A percentile compares a stretch with the other conserved stretches of the same genome.
These are phyloP conservation scores for Nyctalus aviator DNA, from an alignment of 2,797 vertebrate species.

Conservation along the genomic window DNA sequence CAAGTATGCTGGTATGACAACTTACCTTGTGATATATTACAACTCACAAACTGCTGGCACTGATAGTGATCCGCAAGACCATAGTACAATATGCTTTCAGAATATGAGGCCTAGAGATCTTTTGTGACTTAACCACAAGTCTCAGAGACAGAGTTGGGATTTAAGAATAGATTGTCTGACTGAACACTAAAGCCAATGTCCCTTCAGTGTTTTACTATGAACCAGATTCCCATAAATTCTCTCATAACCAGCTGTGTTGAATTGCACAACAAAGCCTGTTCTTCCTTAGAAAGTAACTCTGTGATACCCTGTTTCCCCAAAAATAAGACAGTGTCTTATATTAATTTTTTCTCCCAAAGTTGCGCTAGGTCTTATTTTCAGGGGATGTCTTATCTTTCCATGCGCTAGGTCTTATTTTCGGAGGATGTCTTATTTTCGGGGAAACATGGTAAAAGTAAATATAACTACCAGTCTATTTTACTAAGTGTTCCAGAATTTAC, in stretches of 20 bases:
- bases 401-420: too few species aligned
- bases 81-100: slow-evolving; percentile 13
- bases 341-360: too few species aligned
- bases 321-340: too few species aligned
- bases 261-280: neutral
- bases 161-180: neutral
- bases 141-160: neutral
- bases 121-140: neutral
- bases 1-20: neutral
- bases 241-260: neutral
- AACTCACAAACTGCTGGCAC: neutral
- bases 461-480: neutral
- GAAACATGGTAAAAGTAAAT: neutral
- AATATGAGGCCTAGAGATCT: neutral
- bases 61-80: neutral
- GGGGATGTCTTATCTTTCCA: too few species aligned
- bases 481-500: neutral
- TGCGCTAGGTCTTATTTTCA: too few species aligned
- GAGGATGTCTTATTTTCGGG: too few species aligned
- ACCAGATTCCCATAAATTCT: neutral
- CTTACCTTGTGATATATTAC: neutral
- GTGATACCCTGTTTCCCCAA: neutral
- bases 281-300: neutral
- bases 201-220: neutral
- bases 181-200: neutral